A percentile compares a stretch with the other conserved stretches of the same genome.
Evolutionary conservation across 2,113 vertebrate genomes (phyloP).

Genomic region (Bambusicola thoracicus): DNA sequence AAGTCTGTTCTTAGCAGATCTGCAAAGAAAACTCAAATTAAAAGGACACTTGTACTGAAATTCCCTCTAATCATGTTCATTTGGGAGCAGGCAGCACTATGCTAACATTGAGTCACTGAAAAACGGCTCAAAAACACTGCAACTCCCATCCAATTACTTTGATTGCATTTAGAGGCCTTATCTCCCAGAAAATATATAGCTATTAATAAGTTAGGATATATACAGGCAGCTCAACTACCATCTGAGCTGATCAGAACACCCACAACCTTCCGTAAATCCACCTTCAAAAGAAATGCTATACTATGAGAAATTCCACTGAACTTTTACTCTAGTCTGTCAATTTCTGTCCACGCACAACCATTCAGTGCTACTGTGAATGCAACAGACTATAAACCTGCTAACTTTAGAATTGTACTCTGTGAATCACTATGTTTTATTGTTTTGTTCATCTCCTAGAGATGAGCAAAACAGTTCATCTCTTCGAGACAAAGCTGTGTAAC

Average conservation of each 20-base stretch:
- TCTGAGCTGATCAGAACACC: not conserved
- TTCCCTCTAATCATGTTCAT: conserved; percentile 37
- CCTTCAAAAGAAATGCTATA: not conserved
- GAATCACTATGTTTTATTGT: not conserved
- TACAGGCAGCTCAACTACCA: not conserved
- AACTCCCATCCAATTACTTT: conserved; percentile 20
- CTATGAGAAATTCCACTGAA: not conserved
- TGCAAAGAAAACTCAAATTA: conserved; percentile 15
- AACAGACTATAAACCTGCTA: not conserved
- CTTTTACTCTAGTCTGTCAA: not conserved
- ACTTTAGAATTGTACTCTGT: not conserved
- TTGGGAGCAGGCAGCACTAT: conserved; percentile 13
- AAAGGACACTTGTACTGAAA: conserved; percentile 70
- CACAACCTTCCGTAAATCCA: not conserved
- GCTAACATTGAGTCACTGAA: not conserved
- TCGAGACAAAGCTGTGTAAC: not conserved
- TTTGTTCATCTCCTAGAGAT: not conserved
- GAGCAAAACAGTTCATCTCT: no score
- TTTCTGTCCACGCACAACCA: not conserved
- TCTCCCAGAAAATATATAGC: not conserved
- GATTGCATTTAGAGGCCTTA: not conserved
- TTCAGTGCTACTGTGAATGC: not conserved
- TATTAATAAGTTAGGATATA: not conserved
- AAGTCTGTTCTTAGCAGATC: conserved; percentile 63
- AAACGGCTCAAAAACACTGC: not conserved